phyloP scores from a whole-genome alignment of 2,113 vertebrate genomes.

The Mohoua ochrocephala region DNA sequence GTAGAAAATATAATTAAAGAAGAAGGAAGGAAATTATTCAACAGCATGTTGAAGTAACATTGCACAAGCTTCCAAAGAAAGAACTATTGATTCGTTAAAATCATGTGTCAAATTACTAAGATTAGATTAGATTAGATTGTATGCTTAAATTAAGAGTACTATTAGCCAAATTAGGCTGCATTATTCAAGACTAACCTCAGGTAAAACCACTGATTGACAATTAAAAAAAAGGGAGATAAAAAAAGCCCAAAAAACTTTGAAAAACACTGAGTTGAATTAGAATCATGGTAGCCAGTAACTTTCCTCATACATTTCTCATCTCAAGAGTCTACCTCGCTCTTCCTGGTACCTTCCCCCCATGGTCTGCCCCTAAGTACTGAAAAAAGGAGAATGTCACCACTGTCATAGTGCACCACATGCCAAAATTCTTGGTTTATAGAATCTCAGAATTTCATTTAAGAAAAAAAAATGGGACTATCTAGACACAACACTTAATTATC shows the following conservation, averaged over 20 bases:
- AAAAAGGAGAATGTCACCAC: neutral
- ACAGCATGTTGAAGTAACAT: neutral
- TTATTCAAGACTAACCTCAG: neutral
- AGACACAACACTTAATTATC: neutral
- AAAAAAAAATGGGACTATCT: neutral
- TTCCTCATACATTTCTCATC: neutral
- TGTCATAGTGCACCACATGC: neutral
- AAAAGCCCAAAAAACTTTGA: neutral
- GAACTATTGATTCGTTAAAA: neutral
- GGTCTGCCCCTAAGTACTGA: neutral
- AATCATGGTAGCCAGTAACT: neutral
- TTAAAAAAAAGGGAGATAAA: neutral
- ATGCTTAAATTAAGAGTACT: neutral
- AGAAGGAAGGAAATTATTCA: neutral
- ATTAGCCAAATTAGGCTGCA: neutral
- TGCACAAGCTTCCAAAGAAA: neutral
- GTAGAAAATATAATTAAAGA: neutral
- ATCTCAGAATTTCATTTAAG: neutral
- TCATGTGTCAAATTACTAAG: neutral
- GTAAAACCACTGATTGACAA: neutral
- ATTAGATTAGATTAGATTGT: neutral
- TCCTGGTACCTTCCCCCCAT: neutral
- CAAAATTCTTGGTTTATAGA: neutral
- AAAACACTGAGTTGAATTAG: neutral
- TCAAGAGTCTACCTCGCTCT: neutral